phyloP scores from a whole-genome alignment of 2,113 vertebrate species.

The Clupea harengus region DNA sequence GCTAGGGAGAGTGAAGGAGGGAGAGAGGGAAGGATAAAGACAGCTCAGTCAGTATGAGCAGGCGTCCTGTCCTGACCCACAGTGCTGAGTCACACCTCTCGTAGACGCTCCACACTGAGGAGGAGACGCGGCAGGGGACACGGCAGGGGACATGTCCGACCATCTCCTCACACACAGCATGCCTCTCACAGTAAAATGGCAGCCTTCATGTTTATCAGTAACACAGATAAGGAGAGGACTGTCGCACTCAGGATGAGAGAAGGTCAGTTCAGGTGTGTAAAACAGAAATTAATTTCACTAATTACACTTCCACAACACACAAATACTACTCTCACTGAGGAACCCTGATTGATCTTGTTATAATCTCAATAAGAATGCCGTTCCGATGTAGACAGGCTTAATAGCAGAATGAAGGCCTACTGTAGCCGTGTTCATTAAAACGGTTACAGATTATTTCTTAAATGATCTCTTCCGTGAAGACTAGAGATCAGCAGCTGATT shows the following conservation, averaged over 20 bases:
- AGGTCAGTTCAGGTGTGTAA: no score
- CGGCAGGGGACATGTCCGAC: not conserved
- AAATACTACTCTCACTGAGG: no score
- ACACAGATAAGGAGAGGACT: no score
- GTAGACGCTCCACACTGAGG: not conserved
- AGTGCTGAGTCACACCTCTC: not conserved
- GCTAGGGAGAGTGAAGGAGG: conserved; percentile 10
- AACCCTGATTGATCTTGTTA: not conserved
- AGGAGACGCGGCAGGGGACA: not conserved
- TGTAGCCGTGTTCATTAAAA: not conserved
- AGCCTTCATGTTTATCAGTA: no score
- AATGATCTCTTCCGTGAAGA: not conserved
- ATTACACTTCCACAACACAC: no score
- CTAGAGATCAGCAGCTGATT: not conserved
- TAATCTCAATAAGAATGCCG: not conserved
- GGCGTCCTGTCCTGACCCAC: not conserved
- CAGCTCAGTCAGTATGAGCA: conserved; percentile 1
- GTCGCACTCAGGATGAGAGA: no score
- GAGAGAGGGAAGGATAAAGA: not conserved
- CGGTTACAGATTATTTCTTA: not conserved
- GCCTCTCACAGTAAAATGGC: not conserved
- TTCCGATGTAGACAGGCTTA: not conserved
- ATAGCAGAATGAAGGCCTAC: not conserved
- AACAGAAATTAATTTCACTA: no score
- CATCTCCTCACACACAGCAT: not conserved